Conservation (phyloP, 2,888 invertebrate species). For the Salpingus planirostris region DNA sequence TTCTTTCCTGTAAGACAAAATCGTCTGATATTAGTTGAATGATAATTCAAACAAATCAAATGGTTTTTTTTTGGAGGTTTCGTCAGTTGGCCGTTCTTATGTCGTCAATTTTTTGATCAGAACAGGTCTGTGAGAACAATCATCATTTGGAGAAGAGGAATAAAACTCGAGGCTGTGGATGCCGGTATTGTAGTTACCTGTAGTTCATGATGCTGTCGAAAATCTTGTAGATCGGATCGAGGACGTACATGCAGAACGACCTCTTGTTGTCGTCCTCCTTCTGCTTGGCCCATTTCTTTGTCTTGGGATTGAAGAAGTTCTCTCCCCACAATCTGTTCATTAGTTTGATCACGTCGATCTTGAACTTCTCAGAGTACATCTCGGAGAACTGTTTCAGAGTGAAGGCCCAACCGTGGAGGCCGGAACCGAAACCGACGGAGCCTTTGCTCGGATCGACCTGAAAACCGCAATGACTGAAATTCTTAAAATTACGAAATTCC, state of each 20-base stretch:
- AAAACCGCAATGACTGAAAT: slow-evolving; percentile 4
- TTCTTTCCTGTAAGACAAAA: slow-evolving; percentile 61
- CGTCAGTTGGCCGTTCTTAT: slow-evolving; percentile 53
- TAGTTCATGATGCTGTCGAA: slow-evolving; percentile 59
- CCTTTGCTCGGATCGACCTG: slow-evolving; percentile 93
- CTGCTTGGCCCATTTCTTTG: slow-evolving; percentile 97
- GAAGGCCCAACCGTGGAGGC: slow-evolving; percentile 99
- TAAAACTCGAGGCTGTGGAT: slow-evolving; percentile 2
- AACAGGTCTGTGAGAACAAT: slow-evolving; percentile 46
- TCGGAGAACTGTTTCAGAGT: slow-evolving; percentile 99
- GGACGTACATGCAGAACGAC: slow-evolving; percentile 97
- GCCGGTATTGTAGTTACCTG: slow-evolving; percentile 27
- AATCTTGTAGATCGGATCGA: slow-evolving; percentile 97
- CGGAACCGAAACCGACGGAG: slow-evolving; percentile 98
- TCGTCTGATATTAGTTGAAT: too few species aligned
- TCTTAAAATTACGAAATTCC: too few species aligned
- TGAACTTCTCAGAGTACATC: slow-evolving; percentile 99
- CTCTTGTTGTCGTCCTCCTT: slow-evolving; percentile 88
- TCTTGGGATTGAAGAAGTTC: slow-evolving; percentile 94
- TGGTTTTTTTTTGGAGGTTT: too few species aligned
- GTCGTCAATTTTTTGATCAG: slow-evolving; percentile 44
- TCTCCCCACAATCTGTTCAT: slow-evolving; percentile 99
- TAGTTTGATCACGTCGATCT: slow-evolving; percentile 91
- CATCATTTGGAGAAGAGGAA: slow-evolving; percentile 38
- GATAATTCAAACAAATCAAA: slow-evolving; percentile 3